Conservation (phyloP, 2,888 invertebrate genomes). For the Odontocolon sp. region DNA sequence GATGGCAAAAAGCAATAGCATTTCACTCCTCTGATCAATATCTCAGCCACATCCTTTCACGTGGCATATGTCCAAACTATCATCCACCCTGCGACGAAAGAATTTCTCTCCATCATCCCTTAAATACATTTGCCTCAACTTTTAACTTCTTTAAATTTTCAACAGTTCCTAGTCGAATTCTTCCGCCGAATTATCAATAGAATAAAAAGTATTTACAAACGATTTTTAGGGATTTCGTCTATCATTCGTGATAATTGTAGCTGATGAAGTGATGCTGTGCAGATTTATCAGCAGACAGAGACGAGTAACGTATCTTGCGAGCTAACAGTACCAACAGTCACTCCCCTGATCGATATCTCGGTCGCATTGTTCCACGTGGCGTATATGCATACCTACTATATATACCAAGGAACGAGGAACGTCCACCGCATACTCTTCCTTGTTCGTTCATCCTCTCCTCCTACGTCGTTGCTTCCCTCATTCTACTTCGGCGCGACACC, state of each 20-base stretch:
- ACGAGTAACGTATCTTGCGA: conserved; percentile 14
- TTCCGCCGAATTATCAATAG: too few species aligned
- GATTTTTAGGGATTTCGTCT: too few species aligned
- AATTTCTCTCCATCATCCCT: too few species aligned
- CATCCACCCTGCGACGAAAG: too few species aligned
- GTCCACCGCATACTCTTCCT: not conserved
- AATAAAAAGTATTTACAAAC: too few species aligned
- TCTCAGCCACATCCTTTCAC: conserved; percentile 62
- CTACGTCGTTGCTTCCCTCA: conserved; percentile 4
- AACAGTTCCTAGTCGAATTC: too few species aligned
- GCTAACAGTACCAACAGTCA: conserved; percentile 1
- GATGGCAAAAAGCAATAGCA: conserved; percentile 16
- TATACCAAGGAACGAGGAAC: not conserved
- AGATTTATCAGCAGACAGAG: not conserved
- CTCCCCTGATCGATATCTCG: conserved; percentile 65
- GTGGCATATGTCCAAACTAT: conserved; percentile 9
- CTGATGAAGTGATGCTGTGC: not conserved
- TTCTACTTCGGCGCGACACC: conserved; percentile 6
- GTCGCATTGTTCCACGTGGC: conserved; percentile 60
- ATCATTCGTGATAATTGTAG: not conserved
- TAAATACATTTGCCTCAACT: too few species aligned
- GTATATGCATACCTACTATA: not conserved
- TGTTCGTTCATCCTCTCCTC: not conserved
- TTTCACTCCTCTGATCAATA: conserved; percentile 63
- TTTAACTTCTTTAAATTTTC: too few species aligned